phyloP scores from a whole-genome alignment of 2,113 vertebrate species.

The Sylvilagus bachmani region DNA sequence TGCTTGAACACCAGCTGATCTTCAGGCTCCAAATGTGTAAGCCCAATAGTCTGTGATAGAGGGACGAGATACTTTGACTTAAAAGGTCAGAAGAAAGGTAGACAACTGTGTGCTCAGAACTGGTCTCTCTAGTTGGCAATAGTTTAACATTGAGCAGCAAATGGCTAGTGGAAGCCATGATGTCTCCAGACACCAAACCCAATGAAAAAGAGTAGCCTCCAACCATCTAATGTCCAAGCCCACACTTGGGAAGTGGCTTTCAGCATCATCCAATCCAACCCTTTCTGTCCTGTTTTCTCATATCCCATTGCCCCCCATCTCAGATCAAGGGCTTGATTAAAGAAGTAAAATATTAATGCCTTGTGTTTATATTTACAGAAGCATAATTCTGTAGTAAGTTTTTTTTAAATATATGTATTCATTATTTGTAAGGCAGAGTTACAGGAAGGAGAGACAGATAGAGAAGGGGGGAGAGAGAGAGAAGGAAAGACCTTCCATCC shows the following conservation, averaged over 20 bases:
- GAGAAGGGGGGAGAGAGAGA: no score
- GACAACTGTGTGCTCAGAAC: background rate
- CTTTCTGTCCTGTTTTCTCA: slow-evolving; percentile 14
- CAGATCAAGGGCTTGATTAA: background rate
- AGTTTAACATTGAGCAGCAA: background rate
- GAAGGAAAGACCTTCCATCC: no score
- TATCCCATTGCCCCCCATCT: background rate
- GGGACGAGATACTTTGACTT: background rate
- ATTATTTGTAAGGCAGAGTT: no score
- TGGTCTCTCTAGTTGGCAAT: background rate
- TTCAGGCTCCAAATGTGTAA: background rate
- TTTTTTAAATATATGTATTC: no score
- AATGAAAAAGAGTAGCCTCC: background rate
- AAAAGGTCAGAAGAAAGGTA: background rate
- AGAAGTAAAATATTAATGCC: background rate
- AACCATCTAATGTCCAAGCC: background rate
- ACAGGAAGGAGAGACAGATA: no score
- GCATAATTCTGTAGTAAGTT: no score
- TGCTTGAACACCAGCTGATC: background rate
- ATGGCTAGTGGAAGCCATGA: background rate
- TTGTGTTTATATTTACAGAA: background rate
- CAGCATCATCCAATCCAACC: background rate
- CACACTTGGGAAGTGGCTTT: background rate
- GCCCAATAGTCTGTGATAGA: background rate
- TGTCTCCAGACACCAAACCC: background rate